Conservation (phyloP, 1,140 invertebrate species). For the Drosophila varians region DNA sequence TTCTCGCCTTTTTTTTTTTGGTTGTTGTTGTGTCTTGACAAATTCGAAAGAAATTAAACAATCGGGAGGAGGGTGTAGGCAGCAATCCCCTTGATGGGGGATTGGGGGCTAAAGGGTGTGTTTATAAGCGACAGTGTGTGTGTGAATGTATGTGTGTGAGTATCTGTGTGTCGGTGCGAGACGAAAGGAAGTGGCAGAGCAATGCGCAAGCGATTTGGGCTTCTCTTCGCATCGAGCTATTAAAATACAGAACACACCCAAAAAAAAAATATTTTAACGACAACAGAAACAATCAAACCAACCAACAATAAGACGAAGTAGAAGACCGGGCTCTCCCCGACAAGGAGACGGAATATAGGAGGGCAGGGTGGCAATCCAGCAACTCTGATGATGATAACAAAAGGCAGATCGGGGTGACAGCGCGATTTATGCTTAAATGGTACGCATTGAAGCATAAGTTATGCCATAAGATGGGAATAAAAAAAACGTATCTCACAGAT, state of each 20-base stretch:
- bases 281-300: constrained; percentile 47
- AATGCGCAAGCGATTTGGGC: constrained; percentile 64
- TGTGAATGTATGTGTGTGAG: constrained; percentile 1
- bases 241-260: constrained; percentile 82
- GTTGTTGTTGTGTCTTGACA: constrained; percentile 51
- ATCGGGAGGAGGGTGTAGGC: constrained; percentile 17
- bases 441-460: constrained; percentile 80
- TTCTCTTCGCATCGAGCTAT: constrained; percentile 56
- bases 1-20: constrained; percentile 27
- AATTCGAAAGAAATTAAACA: constrained; percentile 80
- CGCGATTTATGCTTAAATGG: constrained; percentile 77
- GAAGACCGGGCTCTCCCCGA: neutral
- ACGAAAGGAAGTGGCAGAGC: constrained; percentile 72
- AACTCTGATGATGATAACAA: constrained; percentile 54
- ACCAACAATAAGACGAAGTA: constrained; percentile 11
- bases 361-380: constrained; percentile 17
- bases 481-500: constrained; percentile 53
- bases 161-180: constrained; percentile 31
- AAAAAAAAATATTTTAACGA: constrained; percentile 76
- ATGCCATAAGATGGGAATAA: constrained; percentile 35
- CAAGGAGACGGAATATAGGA: neutral
- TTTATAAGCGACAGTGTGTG: constrained; percentile 2
- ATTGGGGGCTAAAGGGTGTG: constrained; percentile 18
- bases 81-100: too few species aligned
- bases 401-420: constrained; percentile 69